Evolutionary conservation across 2,888 invertebrate species (phyloP).

Genomic region (Leptinotarsa rubiginosa): DNA sequence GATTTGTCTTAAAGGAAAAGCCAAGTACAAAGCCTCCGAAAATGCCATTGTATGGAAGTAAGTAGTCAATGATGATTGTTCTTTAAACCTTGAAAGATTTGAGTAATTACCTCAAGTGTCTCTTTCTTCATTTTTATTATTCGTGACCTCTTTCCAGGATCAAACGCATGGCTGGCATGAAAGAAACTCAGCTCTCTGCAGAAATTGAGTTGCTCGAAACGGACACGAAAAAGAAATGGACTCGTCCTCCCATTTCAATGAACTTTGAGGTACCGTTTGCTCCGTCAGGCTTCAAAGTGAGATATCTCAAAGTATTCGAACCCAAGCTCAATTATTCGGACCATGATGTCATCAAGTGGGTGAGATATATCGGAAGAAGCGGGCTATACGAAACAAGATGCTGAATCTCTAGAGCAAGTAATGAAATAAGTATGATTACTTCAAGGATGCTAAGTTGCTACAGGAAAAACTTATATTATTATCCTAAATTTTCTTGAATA

Average conservation of each 20-base stretch:
- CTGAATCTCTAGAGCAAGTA: constrained; percentile 68
- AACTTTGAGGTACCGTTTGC: constrained; percentile 99
- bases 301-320: constrained; percentile 99
- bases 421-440: constrained; percentile 1
- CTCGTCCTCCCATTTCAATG: constrained; percentile 99
- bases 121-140: constrained; percentile 14
- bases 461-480: neutral
- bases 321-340: constrained; percentile 99
- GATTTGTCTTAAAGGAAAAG: constrained; percentile 98
- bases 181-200: constrained; percentile 98
- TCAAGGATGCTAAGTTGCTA: neutral
- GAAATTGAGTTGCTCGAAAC: constrained; percentile 99
- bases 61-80: constrained; percentile 62
- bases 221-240: constrained; percentile 99
- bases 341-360: constrained; percentile 99
- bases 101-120: too few species aligned
- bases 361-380: constrained; percentile 98
- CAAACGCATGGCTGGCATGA: constrained; percentile 97
- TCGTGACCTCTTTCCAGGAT: constrained; percentile 70
- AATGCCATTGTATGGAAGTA: constrained; percentile 98
- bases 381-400: constrained; percentile 99
- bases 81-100: too few species aligned
- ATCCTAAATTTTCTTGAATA: neutral
- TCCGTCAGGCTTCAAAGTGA: constrained; percentile 99
- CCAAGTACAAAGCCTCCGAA: constrained; percentile 99